Conservation (phyloP, 2,888 invertebrate species). For the Malthinus seriepunctatus region DNA sequence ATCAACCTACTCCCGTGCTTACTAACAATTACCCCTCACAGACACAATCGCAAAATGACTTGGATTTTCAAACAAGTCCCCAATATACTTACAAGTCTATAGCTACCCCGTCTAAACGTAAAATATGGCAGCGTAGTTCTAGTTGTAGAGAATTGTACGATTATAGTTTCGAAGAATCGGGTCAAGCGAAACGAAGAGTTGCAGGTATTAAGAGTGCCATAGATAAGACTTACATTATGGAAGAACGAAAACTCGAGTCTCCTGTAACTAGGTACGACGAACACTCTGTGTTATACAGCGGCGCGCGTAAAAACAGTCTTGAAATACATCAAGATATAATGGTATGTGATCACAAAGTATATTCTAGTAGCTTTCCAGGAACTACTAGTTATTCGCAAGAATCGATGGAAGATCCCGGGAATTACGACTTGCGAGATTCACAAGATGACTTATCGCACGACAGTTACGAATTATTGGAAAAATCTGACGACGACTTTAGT, state of each 20-base stretch:
- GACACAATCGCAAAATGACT: constrained; percentile 54
- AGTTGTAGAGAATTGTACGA: constrained; percentile 83
- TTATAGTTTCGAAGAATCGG: constrained; percentile 73
- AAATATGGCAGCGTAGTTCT: constrained; percentile 77
- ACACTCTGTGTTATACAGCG: constrained; percentile 65
- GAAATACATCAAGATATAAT: constrained; percentile 70
- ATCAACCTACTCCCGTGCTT: constrained; percentile 39
- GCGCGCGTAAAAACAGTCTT: constrained; percentile 64
- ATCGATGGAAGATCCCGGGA: constrained; percentile 66
- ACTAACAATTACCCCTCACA: constrained; percentile 48
- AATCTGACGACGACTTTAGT: constrained; percentile 67
- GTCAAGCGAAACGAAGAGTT: constrained; percentile 65
- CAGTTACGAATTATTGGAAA: constrained; percentile 83
- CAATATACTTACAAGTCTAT: constrained; percentile 42
- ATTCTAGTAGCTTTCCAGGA: constrained; percentile 86
- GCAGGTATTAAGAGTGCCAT: constrained; percentile 55
- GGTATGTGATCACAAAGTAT: constrained; percentile 71
- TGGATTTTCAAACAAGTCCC: constrained; percentile 43
- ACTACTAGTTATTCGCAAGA: constrained; percentile 69
- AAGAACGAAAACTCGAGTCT: constrained; percentile 63
- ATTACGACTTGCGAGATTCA: constrained; percentile 69
- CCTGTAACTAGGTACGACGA: constrained; percentile 76
- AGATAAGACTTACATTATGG: constrained; percentile 40
- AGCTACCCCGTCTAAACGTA: constrained; percentile 54
- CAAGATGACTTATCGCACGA: constrained; percentile 88